These are phyloP conservation scores for Silurus meridionalis DNA, from an alignment of 2,113 vertebrate genomes.

Conservation along the genomic window DNA sequence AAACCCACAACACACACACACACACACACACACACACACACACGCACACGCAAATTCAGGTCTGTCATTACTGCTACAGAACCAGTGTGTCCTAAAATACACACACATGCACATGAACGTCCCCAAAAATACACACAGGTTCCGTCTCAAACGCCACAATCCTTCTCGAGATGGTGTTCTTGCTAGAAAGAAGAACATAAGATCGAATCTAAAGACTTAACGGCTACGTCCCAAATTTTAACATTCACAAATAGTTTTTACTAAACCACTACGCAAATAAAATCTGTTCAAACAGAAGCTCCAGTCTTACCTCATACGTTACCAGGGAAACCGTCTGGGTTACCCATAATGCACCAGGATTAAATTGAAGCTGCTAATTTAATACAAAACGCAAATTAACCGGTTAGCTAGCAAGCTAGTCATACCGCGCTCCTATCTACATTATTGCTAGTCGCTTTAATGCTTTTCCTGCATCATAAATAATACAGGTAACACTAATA, in stretches of 20 bases:
- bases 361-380: neutral
- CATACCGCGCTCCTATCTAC: neutral
- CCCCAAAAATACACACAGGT: conserved; percentile 10
- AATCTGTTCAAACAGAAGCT: neutral
- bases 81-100: conserved; percentile 47
- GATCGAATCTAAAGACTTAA: neutral
- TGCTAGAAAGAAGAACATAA: too few relatives aligned
- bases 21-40: conserved; percentile 30
- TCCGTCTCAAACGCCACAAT: conserved; percentile 1
- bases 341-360: neutral
- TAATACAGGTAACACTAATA: neutral
- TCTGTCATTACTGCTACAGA: conserved; percentile 58
- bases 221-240: neutral
- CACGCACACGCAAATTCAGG: neutral
- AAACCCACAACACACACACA: conserved; percentile 26
- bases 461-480: neutral
- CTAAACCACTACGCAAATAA: neutral
- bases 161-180: neutral
- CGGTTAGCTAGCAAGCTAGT: neutral
- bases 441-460: neutral
- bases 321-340: neutral
- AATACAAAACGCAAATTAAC: neutral
- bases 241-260: neutral
- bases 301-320: neutral
- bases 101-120: neutral